Percentiles rank a stretch among this genome's conserved stretches.
Evolutionary conservation across 2,113 vertebrate species (phyloP).

Genomic region (Lampris megalopsis): DNA sequence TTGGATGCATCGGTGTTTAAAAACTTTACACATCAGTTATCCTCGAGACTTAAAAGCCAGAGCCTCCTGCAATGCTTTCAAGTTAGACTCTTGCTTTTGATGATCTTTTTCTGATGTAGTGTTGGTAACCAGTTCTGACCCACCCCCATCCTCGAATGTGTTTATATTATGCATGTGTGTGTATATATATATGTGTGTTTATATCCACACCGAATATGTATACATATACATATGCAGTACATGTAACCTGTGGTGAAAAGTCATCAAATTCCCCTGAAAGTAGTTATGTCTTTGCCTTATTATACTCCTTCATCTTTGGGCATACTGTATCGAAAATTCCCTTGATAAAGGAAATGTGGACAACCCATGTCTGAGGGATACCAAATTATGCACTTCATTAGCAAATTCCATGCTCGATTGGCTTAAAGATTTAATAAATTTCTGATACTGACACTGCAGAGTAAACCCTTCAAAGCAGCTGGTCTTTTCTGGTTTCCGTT

Average conservation of each 20-base stretch:
- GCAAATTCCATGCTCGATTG: constrained; percentile 36
- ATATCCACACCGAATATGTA: constrained; percentile 85
- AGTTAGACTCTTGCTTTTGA: constrained; percentile 78
- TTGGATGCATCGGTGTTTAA: constrained; percentile 59
- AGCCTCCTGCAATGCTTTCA: constrained; percentile 65
- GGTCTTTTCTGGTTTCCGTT: constrained; percentile 7
- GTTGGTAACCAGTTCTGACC: constrained; percentile 76
- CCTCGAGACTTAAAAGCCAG: constrained; percentile 59
- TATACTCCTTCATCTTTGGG: constrained; percentile 70
- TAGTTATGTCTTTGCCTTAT: constrained; percentile 83
- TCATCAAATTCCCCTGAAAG: constrained; percentile 73
- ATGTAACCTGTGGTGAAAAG: constrained; percentile 81
- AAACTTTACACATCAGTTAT: constrained; percentile 59
- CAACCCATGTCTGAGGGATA: constrained; percentile 11
- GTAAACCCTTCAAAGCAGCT: constrained; percentile 58
- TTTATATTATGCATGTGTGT: constrained; percentile 85
- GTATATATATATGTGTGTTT: constrained; percentile 84
- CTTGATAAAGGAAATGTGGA: constrained; percentile 31
- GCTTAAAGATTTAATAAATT: constrained; percentile 30
- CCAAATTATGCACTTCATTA: constrained; percentile 48
- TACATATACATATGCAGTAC: constrained; percentile 84
- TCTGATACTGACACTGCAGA: constrained; percentile 23
- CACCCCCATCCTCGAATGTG: constrained; percentile 76
- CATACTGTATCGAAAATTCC: constrained; percentile 57
- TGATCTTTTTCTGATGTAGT: constrained; percentile 81